These are phyloP conservation scores for Nineta flava DNA, from an alignment of 2,888 invertebrate species.

Conservation along the genomic window DNA sequence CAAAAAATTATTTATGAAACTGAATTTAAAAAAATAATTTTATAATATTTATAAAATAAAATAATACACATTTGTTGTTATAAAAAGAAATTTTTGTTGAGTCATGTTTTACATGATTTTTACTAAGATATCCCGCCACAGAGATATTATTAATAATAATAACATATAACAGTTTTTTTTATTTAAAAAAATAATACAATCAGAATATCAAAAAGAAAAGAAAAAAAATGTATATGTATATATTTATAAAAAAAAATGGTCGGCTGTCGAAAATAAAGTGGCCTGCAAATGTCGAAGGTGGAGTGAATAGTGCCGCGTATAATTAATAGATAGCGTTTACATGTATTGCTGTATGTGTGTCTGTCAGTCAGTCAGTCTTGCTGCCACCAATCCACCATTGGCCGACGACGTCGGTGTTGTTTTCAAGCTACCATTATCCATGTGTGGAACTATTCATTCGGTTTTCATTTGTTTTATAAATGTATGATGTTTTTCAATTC, in stretches of 20 bases:
- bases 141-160: too few relatives aligned
- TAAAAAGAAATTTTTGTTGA: neutral
- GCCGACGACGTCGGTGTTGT: neutral
- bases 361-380: neutral
- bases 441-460: neutral
- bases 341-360: too few relatives aligned
- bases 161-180: too few relatives aligned
- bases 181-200: too few relatives aligned
- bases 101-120: neutral
- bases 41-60: neutral
- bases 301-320: neutral
- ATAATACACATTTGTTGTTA: neutral
- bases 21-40: neutral
- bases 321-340: neutral
- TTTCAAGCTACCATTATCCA: neutral
- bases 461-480: too few relatives aligned
- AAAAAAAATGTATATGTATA: neutral
- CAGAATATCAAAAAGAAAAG: neutral
- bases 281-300: neutral
- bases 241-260: neutral
- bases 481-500: too few relatives aligned
- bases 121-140: neutral
- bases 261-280: neutral
- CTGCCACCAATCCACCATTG: too few relatives aligned
- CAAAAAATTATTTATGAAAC: too few relatives aligned